phyloP scores from a whole-genome alignment of 2,888 invertebrate species.

The Platynereis dumerilii region DNA sequence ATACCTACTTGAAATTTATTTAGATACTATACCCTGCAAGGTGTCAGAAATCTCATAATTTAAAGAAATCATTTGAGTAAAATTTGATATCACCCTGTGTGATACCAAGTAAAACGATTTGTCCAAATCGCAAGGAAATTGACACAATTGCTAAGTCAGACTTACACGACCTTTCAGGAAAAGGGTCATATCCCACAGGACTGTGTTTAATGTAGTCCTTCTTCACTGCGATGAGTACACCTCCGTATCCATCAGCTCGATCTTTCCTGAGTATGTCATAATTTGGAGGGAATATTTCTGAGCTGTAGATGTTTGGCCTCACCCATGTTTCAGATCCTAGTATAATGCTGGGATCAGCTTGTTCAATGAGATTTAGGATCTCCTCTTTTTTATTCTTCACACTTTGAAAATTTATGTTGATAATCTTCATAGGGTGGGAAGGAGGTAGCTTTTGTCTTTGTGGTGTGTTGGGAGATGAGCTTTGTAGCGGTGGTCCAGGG shows the following conservation, averaged over 20 bases:
- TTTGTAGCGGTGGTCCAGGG: too few relatives aligned
- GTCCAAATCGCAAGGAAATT: too few relatives aligned
- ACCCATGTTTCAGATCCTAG: constrained; percentile 25
- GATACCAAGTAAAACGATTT: too few relatives aligned
- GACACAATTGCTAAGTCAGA: too few relatives aligned
- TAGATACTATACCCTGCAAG: too few relatives aligned
- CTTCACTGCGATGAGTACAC: constrained; percentile 9
- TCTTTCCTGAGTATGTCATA: constrained; percentile 6
- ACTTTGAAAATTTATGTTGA: constrained; percentile 19
- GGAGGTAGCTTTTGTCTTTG: neutral
- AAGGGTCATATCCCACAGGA: too few relatives aligned
- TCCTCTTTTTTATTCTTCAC: constrained; percentile 13
- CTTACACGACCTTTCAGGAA: too few relatives aligned
- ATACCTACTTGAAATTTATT: too few relatives aligned
- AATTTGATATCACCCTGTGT: too few relatives aligned
- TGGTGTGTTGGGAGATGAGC: too few relatives aligned
- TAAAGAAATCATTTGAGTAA: too few relatives aligned
- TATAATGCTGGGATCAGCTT: constrained; percentile 13
- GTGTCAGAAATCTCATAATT: too few relatives aligned
- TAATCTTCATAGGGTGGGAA: constrained; percentile 4
- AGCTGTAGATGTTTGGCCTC: neutral
- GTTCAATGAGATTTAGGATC: constrained; percentile 6
- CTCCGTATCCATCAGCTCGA: neutral
- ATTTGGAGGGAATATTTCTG: constrained; percentile 8
- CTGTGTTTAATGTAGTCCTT: constrained; percentile 1